Conservation (phyloP, 2,797 vertebrate species). For the Gallinago solitaria region DNA sequence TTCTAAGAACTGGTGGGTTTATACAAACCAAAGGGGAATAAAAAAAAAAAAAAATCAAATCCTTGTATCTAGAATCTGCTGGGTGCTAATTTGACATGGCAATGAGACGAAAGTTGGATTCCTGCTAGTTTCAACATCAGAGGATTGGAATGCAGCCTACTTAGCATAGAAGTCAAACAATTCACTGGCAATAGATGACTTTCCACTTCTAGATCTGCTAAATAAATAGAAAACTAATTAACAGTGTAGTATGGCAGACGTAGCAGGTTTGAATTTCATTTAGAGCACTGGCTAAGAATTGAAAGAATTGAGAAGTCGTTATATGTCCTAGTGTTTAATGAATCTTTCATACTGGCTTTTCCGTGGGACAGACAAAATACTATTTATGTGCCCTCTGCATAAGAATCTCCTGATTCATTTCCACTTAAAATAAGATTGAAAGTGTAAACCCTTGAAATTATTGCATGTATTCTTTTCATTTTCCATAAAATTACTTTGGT, state of each 20-base stretch:
- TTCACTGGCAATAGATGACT: conserved; percentile 78
- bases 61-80: conserved; percentile 70
- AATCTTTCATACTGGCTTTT: conserved; percentile 10
- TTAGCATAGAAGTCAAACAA: conserved; percentile 84
- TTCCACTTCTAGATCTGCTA: conserved; percentile 79
- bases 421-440: conserved; percentile 47
- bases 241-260: conserved; percentile 73
- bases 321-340: conserved; percentile 12
- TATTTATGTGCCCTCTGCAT: neutral
- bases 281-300: conserved; percentile 66
- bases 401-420: conserved; percentile 38
- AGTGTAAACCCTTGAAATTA: conserved; percentile 30
- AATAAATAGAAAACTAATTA: conserved; percentile 89
- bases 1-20: conserved; percentile 45
- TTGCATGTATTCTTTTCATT: conserved; percentile 39
- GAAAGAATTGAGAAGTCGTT: conserved; percentile 42
- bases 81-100: conserved; percentile 80
- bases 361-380: neutral
- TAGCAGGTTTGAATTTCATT: conserved; percentile 78
- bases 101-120: conserved; percentile 77
- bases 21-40: neutral
- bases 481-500: conserved; percentile 22
- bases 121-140: conserved; percentile 82
- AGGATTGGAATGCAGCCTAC: conserved; percentile 82
- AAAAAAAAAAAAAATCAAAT: neutral